phyloP scores from a whole-genome alignment of 2,797 vertebrate genomes.

The Poecilia gillii region DNA sequence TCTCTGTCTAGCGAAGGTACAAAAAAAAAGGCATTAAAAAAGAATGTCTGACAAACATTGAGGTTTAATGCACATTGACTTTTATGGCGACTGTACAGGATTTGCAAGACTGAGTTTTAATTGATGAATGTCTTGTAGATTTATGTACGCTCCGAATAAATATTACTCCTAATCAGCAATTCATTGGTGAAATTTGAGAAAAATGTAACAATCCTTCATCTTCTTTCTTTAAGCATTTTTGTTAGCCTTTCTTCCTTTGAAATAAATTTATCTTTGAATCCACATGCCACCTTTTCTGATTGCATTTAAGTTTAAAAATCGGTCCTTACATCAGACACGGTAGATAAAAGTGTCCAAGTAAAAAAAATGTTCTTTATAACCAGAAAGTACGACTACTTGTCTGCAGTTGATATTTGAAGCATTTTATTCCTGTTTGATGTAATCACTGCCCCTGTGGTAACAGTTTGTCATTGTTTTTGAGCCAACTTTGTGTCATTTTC shows the following conservation, averaged over 20 bases:
- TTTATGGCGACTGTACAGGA: not conserved
- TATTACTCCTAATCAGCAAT: not conserved
- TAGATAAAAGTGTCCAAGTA: not conserved
- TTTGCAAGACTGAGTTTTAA: slow-evolving; percentile 18
- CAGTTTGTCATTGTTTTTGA: slow-evolving; percentile 56
- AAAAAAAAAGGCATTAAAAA: slow-evolving; percentile 51
- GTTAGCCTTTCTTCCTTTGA: not conserved
- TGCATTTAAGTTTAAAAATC: not conserved
- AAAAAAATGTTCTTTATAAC: not conserved
- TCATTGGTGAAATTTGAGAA: not conserved
- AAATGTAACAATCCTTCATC: not conserved
- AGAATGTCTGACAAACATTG: slow-evolving; percentile 39
- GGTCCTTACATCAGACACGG: not conserved
- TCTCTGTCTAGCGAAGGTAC: slow-evolving; percentile 61
- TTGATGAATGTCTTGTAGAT: slow-evolving; percentile 2
- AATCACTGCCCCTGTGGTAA: slow-evolving; percentile 13
- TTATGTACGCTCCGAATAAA: not conserved
- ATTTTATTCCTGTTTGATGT: slow-evolving; percentile 15
- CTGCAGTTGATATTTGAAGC: slow-evolving; percentile 17
- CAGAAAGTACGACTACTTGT: slow-evolving; percentile 11
- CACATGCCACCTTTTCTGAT: not conserved
- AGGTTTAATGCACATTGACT: slow-evolving; percentile 25
- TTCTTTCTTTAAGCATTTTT: not conserved
- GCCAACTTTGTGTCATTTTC: slow-evolving; percentile 39
- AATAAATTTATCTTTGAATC: not conserved